phyloP scores from a whole-genome alignment of 2,797 vertebrate species.

The Crocodylus rhombifer region DNA sequence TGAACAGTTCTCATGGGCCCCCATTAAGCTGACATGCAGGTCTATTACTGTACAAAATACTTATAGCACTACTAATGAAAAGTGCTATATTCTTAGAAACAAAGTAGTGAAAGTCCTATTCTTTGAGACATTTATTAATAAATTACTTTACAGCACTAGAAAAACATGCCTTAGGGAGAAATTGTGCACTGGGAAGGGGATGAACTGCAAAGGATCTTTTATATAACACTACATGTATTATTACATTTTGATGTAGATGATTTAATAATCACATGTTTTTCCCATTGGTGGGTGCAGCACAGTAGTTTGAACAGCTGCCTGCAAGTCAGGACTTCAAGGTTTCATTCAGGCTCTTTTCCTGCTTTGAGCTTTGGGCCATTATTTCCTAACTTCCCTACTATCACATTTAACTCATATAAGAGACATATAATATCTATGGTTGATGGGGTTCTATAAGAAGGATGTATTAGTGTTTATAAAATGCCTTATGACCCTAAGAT shows the following conservation, averaged over 20 bases:
- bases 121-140: not conserved
- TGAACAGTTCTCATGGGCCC: too few relatives aligned
- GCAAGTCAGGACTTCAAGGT: not conserved
- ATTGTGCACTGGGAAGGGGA: not conserved
- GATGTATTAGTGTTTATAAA: slow-evolving; percentile 51
- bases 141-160: not conserved
- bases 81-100: not conserved
- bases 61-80: too few relatives aligned
- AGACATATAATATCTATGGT: slow-evolving; percentile 42
- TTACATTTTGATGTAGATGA: not conserved
- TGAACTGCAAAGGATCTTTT: not conserved
- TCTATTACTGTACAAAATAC: too few relatives aligned
- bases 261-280: not conserved
- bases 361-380: not conserved
- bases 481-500: slow-evolving; percentile 3
- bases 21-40: too few relatives aligned
- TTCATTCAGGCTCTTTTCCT: not conserved
- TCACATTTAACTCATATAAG: slow-evolving; percentile 3
- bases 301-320: not conserved
- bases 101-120: not conserved
- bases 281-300: not conserved
- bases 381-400: not conserved
- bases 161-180: not conserved
- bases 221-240: not conserved
- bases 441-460: slow-evolving; percentile 2